phyloP scores from a whole-genome alignment of 2,113 vertebrate species.

The Psittacara wagleri region DNA sequence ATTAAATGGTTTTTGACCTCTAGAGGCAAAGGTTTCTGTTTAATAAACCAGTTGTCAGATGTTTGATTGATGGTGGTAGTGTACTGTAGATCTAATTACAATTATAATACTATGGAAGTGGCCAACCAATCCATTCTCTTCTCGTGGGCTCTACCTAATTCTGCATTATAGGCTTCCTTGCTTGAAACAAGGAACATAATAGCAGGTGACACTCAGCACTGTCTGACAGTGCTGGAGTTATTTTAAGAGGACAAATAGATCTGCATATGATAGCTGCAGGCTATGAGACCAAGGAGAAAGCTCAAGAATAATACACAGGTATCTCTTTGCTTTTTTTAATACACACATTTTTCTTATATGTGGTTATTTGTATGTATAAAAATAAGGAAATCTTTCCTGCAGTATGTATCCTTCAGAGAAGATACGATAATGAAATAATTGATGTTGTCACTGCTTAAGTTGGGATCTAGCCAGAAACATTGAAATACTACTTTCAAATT shows the following conservation, averaged over 20 bases:
- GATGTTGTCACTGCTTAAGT: not conserved
- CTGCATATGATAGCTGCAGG: not conserved
- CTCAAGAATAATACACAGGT: not conserved
- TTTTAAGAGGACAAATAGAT: not conserved
- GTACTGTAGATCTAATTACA: not conserved
- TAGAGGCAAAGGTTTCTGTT: not conserved
- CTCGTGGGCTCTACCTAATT: not conserved
- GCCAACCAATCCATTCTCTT: not conserved
- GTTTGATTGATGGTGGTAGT: not conserved
- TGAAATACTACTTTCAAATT: not conserved
- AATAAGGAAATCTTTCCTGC: not conserved
- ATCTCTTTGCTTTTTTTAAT: not conserved
- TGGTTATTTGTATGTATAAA: not conserved
- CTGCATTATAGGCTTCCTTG: not conserved
- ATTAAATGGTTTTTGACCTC: not conserved
- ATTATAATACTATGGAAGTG: not conserved
- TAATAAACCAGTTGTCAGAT: not conserved
- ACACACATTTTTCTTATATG: not conserved
- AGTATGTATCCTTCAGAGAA: not conserved
- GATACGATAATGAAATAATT: not conserved
- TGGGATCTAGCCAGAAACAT: not conserved
- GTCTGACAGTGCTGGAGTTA: not conserved
- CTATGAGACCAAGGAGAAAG: not conserved
- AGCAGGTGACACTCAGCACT: not conserved
- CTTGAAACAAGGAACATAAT: not conserved